Evolutionary conservation across 2,888 invertebrate genomes (phyloP), one percentile per base, ranked within the genome.

Genomic region (Drosophila neonasuta): DNA sequence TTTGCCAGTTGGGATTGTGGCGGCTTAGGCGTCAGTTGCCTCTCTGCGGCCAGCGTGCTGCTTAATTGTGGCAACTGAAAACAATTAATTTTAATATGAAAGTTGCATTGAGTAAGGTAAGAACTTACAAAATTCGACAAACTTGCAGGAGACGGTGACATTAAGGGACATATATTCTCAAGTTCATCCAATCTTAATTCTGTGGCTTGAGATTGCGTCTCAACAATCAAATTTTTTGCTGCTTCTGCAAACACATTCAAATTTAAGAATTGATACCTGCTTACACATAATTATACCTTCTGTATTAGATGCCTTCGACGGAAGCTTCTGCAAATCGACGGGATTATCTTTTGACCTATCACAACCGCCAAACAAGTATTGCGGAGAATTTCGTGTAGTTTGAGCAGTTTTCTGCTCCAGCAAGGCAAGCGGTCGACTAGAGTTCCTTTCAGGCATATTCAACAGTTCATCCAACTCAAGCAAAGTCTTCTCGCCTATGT

Each of bases 271-370:
- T 36, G 7, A 7, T 11, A 1, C 15, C 2, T 29, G 20, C 2
- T 20, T 8, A 6, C 10, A 20, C 42, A 11, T 24, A 7, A n/a
- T n/a, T 9, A 11, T 42, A 29, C 17, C 13, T 39, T 48, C 9
- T 39, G 13, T 2, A 9, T n/a, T 5, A 4, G 46, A 9, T 34
- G 51, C 32, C 5, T 48, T 51, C 5, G 48, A 29, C 11, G 70
- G 34, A 11, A 61, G 34, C 45, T 58, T 60, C 0, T 49, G 46
- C 34, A 77, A 46, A 45, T 75, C 65, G 4, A 77, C 69, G 39
- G 65, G 57, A 24, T 72, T n/a, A 29, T 77, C 77, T 44, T 77
- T 64, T 15, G 74, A 62, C 2, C 72, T 42, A n/a, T 77, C 52
- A 3, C 11, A 56, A 20, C 48, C 50, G 1, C 46, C 57, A 34